Conservation (phyloP, 2,113 vertebrate species). For the Apeltes quadracus region DNA sequence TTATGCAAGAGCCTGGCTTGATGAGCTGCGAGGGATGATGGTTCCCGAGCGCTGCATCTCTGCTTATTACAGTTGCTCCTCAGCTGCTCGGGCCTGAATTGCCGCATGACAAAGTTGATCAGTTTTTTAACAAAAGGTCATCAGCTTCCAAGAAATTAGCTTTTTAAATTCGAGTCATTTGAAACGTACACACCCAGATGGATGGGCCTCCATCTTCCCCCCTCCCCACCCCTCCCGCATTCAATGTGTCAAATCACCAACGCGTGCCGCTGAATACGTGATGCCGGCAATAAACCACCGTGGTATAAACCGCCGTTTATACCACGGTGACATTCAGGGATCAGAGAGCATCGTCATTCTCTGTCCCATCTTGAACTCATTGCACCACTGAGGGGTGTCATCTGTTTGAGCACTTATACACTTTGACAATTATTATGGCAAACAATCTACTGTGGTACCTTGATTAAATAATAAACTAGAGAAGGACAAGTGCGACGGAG, state of each 20-base stretch:
- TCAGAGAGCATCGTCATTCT: constrained; percentile 78
- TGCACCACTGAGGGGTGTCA: constrained; percentile 64
- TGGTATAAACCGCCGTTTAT: constrained; percentile 67
- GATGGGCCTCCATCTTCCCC: constrained; percentile 50
- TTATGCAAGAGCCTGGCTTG: constrained; percentile 76
- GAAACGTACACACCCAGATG: constrained; percentile 66
- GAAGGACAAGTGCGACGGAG: background rate
- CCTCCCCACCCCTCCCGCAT: background rate
- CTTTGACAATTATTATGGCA: constrained; percentile 65
- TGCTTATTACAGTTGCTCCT: constrained; percentile 75
- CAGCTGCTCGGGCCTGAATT: constrained; percentile 77
- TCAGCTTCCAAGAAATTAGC: constrained; percentile 78
- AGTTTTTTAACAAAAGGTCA: constrained; percentile 80
- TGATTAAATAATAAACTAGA: constrained; percentile 47
- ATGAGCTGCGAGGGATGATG: constrained; percentile 73
- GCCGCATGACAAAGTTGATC: constrained; percentile 79
- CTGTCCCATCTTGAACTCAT: constrained; percentile 64
- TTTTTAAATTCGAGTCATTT: constrained; percentile 78
- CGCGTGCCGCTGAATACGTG: constrained; percentile 69
- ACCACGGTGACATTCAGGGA: constrained; percentile 78
- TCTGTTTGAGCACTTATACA: constrained; percentile 51
- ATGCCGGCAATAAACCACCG: constrained; percentile 72
- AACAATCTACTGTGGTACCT: constrained; percentile 48
- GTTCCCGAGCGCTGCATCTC: constrained; percentile 66
- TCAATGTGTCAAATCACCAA: constrained; percentile 67